Evolutionary conservation across 2,797 vertebrate species (phyloP).

Genomic region (Tapirus indicus): DNA sequence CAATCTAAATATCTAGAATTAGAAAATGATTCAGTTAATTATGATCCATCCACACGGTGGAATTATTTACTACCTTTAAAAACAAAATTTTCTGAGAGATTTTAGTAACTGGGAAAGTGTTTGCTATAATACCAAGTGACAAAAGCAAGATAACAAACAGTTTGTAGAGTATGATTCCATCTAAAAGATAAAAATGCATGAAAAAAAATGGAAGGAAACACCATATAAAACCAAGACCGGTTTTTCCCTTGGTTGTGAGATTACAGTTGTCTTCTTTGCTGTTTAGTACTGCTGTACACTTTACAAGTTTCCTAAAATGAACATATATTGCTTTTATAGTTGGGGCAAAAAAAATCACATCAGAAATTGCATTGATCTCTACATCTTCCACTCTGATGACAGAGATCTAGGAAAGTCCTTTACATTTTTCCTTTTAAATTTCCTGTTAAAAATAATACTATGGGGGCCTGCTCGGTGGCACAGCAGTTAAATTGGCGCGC

Average conservation of each 20-base stretch:
- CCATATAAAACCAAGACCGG: background rate
- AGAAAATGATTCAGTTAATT: background rate
- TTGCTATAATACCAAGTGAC: background rate
- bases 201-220: background rate
- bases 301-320: background rate
- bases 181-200: background rate
- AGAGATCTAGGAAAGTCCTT: background rate
- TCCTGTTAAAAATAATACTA: background rate
- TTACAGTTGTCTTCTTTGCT: background rate
- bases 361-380: background rate
- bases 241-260: background rate
- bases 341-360: background rate
- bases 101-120: background rate
- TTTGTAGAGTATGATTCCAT: background rate
- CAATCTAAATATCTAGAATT: background rate
- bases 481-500: too few species aligned
- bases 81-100: background rate
- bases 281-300: background rate
- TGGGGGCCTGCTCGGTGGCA: too few species aligned
- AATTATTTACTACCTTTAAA: background rate
- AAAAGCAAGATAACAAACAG: background rate
- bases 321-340: background rate
- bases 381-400: background rate
- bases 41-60: too few species aligned
- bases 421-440: background rate